Base-by-base conservation (phyloP, 2,113 vertebrate species). In the Pygoscelis adeliae region DNA sequence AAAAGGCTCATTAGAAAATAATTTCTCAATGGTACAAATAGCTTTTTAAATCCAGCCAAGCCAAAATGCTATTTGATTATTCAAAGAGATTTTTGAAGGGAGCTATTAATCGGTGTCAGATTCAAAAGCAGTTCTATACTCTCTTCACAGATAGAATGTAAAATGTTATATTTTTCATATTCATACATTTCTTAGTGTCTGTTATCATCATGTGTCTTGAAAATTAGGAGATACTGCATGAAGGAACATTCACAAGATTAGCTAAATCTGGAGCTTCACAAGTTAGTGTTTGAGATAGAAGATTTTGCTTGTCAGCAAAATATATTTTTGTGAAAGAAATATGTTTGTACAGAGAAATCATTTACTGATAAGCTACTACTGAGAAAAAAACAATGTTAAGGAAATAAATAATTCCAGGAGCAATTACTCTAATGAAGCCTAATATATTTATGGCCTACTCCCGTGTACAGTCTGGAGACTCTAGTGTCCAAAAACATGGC, bases 41-140 rank as follows among this genome's bases (percentile, higher is more conserved):
- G 38, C 61, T 79, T 96, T 96, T 87, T 92, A 30, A 78, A 72
- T 89, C 71, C 71, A 94, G 63, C 16, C 63, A 91, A 86, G 27
- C 32, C 53, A 89, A 76, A 96, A 93, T 83, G 34, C 34, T 74
- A 14, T 87, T 86, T 93, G 66, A 87, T 96, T 93, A 92, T 97
- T 81, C 66, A 95, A 88, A 97, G 62, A 52, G 66, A 78, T 85
- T 83, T 98, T 97, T 91, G n/a, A 88, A 92, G 79, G 88, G 56
- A 83, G 25, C 55, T 81, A 40, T 93, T 95, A 90, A 59, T 79
- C 19, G 2, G 11, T 93, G 46, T 93, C 76, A 96, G 47, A 93
- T 94, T 95, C 58, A 90, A 96, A 94, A 87, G 44, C 22, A 58
- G 14, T 91, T 83, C 32, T 91, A 29, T 74, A 46, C 47, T 93